phyloP scores from a whole-genome alignment of 2,888 invertebrate genomes.

The Aphidoletes aphidimyza region DNA sequence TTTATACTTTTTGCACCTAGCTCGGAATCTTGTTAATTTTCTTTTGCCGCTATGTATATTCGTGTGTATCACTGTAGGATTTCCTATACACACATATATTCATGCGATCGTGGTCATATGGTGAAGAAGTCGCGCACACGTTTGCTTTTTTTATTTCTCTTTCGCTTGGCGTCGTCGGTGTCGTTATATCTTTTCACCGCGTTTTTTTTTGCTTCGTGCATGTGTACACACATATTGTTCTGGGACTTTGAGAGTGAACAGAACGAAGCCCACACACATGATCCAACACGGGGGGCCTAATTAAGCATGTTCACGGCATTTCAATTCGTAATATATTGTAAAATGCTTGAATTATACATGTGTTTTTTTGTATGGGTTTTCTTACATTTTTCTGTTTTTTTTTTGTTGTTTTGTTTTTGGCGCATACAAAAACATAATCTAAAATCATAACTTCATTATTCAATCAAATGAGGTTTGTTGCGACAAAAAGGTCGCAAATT shows the following conservation, averaged over 20 bases:
- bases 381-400: not conserved
- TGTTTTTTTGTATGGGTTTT: constrained; percentile 22
- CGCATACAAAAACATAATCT: constrained; percentile 30
- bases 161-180: constrained; percentile 40
- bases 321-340: constrained; percentile 58
- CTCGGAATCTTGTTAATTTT: no score
- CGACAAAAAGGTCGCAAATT: not conserved
- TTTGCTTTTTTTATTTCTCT: constrained; percentile 9
- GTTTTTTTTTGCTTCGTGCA: constrained; percentile 9
- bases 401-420: not conserved
- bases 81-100: not conserved
- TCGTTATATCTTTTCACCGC: constrained; percentile 29
- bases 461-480: constrained; percentile 19
- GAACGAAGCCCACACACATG: constrained; percentile 61
- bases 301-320: constrained; percentile 61
- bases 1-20: no score
- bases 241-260: not conserved
- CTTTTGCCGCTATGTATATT: not conserved
- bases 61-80: not conserved
- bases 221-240: constrained; percentile 38
- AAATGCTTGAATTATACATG: constrained; percentile 45
- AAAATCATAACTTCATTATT: constrained; percentile 52
- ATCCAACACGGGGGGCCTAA: constrained; percentile 61
- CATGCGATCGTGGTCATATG: not conserved
- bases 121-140: constrained; percentile 31